Conservation (phyloP, 1,140 invertebrate species). For the Chironomus tepperi region DNA sequence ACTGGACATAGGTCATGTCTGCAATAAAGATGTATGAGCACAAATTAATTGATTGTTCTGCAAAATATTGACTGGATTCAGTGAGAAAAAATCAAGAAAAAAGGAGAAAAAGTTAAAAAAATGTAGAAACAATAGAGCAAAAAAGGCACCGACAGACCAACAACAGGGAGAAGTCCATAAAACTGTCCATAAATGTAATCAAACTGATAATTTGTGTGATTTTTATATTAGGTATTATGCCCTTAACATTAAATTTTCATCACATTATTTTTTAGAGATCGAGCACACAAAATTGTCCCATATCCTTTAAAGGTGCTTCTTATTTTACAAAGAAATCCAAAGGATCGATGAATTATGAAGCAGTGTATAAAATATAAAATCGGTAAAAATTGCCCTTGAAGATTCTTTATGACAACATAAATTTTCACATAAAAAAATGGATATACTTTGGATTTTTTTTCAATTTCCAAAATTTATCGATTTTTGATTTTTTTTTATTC, state of each 20-base stretch:
- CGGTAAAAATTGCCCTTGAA: constrained; percentile 1
- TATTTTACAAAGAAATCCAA: background rate
- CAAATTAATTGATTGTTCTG: too few relatives aligned
- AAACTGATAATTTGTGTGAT: constrained; percentile 14
- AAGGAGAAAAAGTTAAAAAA: too few relatives aligned
- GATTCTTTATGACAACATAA: constrained; percentile 14
- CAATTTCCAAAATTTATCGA: background rate
- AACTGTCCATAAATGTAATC: background rate
- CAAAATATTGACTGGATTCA: too few relatives aligned
- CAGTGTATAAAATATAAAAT: background rate
- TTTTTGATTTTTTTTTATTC: constrained; percentile 15
- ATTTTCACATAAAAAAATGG: constrained; percentile 11
- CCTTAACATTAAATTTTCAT: background rate
- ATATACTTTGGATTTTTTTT: constrained; percentile 3
- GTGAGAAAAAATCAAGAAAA: too few relatives aligned
- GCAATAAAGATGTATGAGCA: too few relatives aligned
- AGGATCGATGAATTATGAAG: background rate
- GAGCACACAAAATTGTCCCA: too few relatives aligned
- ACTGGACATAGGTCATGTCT: too few relatives aligned
- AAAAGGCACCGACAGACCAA: too few relatives aligned
- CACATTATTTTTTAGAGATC: too few relatives aligned
- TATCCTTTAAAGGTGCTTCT: background rate
- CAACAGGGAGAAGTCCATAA: background rate
- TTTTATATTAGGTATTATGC: background rate
- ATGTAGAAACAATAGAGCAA: too few relatives aligned